These are phyloP conservation scores for Dryomyza anilis DNA, from an alignment of 2,888 invertebrate genomes.

Conservation along the genomic window DNA sequence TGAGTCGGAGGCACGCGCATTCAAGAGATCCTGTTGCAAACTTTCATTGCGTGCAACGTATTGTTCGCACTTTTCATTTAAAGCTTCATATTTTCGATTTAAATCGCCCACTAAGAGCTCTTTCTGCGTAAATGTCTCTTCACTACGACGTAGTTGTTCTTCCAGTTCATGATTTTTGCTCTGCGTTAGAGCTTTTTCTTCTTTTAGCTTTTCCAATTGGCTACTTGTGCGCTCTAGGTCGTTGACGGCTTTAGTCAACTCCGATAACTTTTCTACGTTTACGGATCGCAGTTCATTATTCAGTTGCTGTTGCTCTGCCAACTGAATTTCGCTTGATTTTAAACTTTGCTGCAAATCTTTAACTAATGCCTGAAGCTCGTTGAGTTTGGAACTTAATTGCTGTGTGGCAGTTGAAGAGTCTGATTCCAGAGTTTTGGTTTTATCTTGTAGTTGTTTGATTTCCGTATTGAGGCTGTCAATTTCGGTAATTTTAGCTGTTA, in stretches of 20 bases:
- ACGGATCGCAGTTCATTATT: conserved; percentile 30
- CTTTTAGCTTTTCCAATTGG: conserved; percentile 35
- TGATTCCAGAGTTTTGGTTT: conserved; percentile 25
- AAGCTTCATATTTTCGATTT: conserved; percentile 41
- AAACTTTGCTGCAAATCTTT: conserved; percentile 33
- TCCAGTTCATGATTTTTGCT: conserved; percentile 35
- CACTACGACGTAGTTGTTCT: conserved; percentile 35
- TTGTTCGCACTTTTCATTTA: conserved; percentile 40
- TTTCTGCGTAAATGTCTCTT: conserved; percentile 37
- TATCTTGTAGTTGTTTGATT: conserved; percentile 33
- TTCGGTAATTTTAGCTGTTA: conserved; percentile 29
- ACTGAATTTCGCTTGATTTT: conserved; percentile 26
- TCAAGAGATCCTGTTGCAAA: conserved; percentile 59
- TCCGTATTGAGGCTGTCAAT: conserved; percentile 30
- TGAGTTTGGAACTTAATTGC: conserved; percentile 33
- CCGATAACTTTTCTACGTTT: conserved; percentile 33
- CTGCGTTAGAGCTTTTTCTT: conserved; percentile 36
- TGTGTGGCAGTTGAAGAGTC: conserved; percentile 34
- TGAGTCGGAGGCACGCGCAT: conserved; percentile 40
- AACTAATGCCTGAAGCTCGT: conserved; percentile 33
- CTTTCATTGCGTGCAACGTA: conserved; percentile 38
- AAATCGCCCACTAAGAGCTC: conserved; percentile 51
- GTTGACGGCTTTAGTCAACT: conserved; percentile 27
- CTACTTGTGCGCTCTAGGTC: conserved; percentile 37
- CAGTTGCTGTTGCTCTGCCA: conserved; percentile 32